These are phyloP conservation scores for Ictalurus punctatus DNA, from an alignment of 2,113 vertebrate genomes.

Conservation along the genomic window DNA sequence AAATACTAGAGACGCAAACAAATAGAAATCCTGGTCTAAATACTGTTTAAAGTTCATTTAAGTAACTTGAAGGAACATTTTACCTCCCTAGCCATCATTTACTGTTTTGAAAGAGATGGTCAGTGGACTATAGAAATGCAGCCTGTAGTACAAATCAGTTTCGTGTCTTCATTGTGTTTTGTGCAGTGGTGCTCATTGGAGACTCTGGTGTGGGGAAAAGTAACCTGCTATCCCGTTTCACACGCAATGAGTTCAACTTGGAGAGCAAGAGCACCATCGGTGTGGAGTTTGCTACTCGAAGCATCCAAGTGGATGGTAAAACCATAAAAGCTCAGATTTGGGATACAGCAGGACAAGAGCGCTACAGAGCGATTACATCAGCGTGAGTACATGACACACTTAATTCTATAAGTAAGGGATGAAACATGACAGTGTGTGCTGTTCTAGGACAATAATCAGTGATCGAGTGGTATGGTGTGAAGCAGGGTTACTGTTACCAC, in stretches of 20 bases:
- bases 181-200: constrained; percentile 90
- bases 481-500: not conserved
- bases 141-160: not conserved
- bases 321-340: constrained; percentile 97
- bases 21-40: not conserved
- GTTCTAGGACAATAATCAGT: not conserved
- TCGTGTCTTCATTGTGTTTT: not conserved
- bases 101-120: not conserved
- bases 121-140: not conserved
- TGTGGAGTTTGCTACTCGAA: constrained; percentile 95
- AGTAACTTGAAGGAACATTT: not conserved
- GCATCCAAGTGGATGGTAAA: constrained; percentile 96
- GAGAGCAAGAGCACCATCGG: constrained; percentile 99
- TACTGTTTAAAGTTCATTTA: not conserved
- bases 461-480: not conserved
- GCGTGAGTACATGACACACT: constrained; percentile 79
- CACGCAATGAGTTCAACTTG: constrained; percentile 96
- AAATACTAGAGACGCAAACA: not conserved
- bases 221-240: constrained; percentile 95
- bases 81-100: not conserved
- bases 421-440: not conserved
- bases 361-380: constrained; percentile 96
- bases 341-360: constrained; percentile 95
- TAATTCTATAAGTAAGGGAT: not conserved
- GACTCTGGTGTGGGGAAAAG: constrained; percentile 98